phyloP scores from a whole-genome alignment of 2,888 invertebrate genomes.

The Diarsia dahlii region DNA sequence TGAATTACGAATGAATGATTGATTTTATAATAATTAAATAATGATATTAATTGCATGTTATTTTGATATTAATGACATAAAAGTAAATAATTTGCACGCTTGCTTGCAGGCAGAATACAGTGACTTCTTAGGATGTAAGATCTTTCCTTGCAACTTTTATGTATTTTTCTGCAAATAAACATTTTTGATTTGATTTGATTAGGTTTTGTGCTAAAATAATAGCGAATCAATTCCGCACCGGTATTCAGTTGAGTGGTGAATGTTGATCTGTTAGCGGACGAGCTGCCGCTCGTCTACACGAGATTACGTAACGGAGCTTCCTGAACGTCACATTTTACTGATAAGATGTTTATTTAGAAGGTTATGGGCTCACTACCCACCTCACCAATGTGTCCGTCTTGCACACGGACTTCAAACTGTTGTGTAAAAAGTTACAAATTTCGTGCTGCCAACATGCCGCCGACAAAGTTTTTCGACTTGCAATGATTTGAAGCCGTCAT shows the following conservation, averaged over 20 bases:
- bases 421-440: neutral
- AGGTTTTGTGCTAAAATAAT: neutral
- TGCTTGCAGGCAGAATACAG: no score
- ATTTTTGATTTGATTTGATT: no score
- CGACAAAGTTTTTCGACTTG: neutral
- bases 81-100: no score
- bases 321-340: neutral
- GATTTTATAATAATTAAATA: no score
- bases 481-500: neutral
- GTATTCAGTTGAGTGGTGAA: neutral
- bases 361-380: neutral
- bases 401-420: neutral
- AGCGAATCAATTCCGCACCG: neutral
- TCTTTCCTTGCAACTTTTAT: no score
- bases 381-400: neutral
- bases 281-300: neutral
- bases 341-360: neutral
- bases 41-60: no score
- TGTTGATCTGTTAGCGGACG: neutral
- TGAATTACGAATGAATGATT: no score
- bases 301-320: neutral
- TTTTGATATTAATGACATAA: no score
- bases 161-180: no score
- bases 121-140: no score
- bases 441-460: neutral